Percentiles rank a stretch among this genome's conserved stretches.
phyloP scores from a whole-genome alignment of 2,888 invertebrate genomes.

The Reticulitermes lucifugus region DNA sequence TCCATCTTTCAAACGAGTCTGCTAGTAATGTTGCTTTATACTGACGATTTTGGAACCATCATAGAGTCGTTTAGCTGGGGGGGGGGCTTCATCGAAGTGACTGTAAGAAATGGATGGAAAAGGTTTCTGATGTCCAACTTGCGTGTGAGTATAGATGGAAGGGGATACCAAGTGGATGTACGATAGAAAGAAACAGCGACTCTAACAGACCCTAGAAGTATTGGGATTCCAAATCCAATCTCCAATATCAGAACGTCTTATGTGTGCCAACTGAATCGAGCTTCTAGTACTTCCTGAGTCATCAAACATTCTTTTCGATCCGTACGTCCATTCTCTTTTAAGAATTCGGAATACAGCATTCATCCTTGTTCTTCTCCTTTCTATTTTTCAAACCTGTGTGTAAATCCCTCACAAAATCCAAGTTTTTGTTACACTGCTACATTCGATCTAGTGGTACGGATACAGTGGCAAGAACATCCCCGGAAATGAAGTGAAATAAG shows the following conservation, averaged over 20 bases:
- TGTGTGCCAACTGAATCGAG: background rate
- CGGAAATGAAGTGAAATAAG: slow-evolving; percentile 22
- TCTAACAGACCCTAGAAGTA: background rate
- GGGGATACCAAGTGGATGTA: slow-evolving; percentile 6
- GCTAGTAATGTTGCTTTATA: background rate
- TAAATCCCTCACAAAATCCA: slow-evolving; percentile 14
- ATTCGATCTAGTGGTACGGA: background rate
- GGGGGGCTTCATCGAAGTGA: background rate
- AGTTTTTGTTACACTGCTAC: slow-evolving; percentile 20
- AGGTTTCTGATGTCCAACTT: slow-evolving; percentile 22
- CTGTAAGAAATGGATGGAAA: background rate
- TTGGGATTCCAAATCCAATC: slow-evolving; percentile 5
- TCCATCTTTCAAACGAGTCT: background rate
- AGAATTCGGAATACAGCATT: background rate
- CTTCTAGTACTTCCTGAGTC: background rate
- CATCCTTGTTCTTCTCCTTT: background rate
- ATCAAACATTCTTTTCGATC: background rate
- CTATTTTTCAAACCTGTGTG: background rate
- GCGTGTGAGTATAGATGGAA: background rate
- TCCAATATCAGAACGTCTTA: background rate
- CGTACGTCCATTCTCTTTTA: background rate
- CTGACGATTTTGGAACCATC: background rate
- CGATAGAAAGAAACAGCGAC: slow-evolving; percentile 12
- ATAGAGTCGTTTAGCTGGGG: background rate
- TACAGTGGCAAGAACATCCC: background rate